phyloP scores from a whole-genome alignment of 1,140 invertebrate species.

The Calliphora vicina region DNA sequence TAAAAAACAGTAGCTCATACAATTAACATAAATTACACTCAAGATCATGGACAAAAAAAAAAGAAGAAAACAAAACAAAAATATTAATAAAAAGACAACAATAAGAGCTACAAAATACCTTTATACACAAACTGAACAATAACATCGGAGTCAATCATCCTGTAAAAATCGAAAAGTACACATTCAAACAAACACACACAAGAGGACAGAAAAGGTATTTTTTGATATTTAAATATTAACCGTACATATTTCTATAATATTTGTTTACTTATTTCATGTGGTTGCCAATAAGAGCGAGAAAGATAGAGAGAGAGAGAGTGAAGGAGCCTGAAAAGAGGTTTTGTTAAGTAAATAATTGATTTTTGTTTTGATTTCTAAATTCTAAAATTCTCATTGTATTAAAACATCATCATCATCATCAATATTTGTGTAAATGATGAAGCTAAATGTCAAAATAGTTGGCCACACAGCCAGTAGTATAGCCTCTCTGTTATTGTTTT shows the following conservation, averaged over 20 bases:
- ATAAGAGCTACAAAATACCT: not conserved
- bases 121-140: not conserved
- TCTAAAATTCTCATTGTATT: constrained; percentile 16
- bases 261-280: too few relatives aligned
- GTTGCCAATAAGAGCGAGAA: not conserved
- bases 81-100: not conserved
- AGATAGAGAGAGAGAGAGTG: not conserved
- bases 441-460: not conserved
- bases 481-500: not conserved
- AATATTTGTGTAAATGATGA: constrained; percentile 2
- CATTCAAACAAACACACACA: not conserved
- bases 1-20: constrained; percentile 7
- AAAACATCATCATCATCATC: not conserved
- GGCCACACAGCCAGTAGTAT: not conserved
- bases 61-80: not conserved
- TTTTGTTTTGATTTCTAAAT: constrained; percentile 2
- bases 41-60: not conserved
- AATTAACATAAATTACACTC: constrained; percentile 14
- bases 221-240: constrained; percentile 4
- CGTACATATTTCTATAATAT: not conserved
- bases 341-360: not conserved
- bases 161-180: not conserved
- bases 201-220: too few relatives aligned
- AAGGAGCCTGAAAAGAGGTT: not conserved
- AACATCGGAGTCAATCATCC: not conserved